Conservation (phyloP, 2,888 invertebrate species). For the Tyria jacobaeae region DNA sequence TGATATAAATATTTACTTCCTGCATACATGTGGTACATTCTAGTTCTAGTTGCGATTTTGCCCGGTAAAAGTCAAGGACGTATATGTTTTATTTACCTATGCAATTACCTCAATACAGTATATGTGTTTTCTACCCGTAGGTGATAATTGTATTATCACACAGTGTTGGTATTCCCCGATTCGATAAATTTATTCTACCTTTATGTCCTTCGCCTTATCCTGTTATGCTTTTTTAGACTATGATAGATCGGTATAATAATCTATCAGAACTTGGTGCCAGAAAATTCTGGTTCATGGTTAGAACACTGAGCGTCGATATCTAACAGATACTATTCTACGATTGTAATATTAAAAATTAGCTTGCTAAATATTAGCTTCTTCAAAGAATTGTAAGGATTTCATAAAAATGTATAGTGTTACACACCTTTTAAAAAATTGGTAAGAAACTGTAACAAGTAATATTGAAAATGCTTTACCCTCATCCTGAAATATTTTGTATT, state of each 20-base stretch:
- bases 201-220: neutral
- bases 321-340: no score
- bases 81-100: neutral
- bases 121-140: no score
- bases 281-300: neutral
- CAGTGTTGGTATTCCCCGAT: conserved; percentile 1
- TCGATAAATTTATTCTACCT: neutral
- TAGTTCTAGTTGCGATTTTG: neutral
- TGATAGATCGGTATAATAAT: no score
- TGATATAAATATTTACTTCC: conserved; percentile 29
- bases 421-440: no score
- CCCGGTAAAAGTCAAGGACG: conserved; percentile 1
- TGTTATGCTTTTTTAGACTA: neutral
- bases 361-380: no score
- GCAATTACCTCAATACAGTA: neutral
- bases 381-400: no score
- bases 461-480: no score
- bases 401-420: no score
- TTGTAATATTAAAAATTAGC: no score
- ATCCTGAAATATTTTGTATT: no score
- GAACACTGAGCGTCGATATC: no score
- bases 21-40: conserved; percentile 24
- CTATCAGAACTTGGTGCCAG: neutral
- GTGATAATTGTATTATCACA: neutral
- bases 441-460: no score